Conservation (phyloP, 2,797 vertebrate species). For the Orientallactaga sibirica region DNA sequence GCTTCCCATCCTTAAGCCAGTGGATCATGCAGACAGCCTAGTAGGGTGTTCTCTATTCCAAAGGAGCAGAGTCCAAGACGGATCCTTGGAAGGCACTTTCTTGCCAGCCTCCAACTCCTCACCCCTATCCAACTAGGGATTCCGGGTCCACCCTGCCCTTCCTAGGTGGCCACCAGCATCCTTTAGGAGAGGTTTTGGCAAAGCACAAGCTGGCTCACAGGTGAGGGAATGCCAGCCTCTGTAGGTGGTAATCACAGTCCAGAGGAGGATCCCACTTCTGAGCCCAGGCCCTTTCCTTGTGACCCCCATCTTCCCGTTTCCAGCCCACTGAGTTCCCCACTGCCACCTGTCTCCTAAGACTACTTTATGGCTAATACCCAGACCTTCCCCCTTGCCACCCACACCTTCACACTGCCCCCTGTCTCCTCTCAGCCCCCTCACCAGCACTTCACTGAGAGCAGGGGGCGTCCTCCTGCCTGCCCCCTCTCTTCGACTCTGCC, state of each 20-base stretch:
- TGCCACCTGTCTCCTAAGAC: no score
- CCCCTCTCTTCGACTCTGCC: neutral
- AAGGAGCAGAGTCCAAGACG: neutral
- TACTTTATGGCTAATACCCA: rapidly evolving
- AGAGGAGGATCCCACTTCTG: neutral
- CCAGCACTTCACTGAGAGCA: conserved; percentile 17
- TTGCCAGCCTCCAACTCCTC: no score
- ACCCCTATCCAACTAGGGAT: no score
- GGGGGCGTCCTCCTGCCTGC: neutral
- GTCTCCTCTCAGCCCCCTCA: conserved; percentile 17
- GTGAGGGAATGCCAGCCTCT: neutral
- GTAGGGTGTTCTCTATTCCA: neutral
- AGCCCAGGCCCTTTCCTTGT: neutral
- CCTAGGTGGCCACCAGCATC: no score
- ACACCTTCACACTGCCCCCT: neutral
- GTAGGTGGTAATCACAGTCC: neutral
- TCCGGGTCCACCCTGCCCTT: neutral
- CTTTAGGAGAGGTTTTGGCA: neutral
- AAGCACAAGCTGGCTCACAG: neutral
- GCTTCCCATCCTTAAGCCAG: neutral
- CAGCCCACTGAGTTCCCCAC: neutral
- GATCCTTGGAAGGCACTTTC: neutral
- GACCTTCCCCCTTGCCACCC: neutral
- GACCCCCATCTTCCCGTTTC: rapidly evolving
- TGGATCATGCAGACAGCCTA: no score